Base-by-base conservation (phyloP, 92 coral and sea anemone genomes). In the Palythoa heliodiscus region DNA sequence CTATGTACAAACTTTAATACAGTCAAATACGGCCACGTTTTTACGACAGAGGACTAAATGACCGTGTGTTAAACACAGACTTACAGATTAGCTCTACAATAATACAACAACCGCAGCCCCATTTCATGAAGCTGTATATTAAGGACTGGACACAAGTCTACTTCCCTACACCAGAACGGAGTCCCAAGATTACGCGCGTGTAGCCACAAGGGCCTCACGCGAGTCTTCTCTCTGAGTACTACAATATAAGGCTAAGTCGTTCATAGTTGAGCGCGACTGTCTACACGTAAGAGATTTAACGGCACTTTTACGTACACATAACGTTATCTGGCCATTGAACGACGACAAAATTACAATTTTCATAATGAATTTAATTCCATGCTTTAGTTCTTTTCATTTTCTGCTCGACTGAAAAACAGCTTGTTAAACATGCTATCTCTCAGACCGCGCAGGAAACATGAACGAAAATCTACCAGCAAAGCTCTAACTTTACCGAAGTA, bases 1-100 rank as follows among this genome's bases (percentile, higher is more conserved):
- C 81, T 92, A 90, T 93, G 91, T 93, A 93, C 95, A 93, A 93
- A 93, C 89, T 93, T 92, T 90, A 90, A 87, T 93, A 84, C 92
- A 93, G 89, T 91, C 91, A 93, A 86, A 86, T 90, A 93, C 93
- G 91, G 94, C 96, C 94, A 87, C 92, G 83, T 91, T 92, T 93
- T 89, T 83, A 89, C 82, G 90, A 70, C 92, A 87, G 87, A 82
- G 93, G 92, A 93, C 95, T 91, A 91, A 86, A 86, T 88, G 88
- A 86, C 88, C 87, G 82, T 86, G 92, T 90, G 90, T 86, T 71
- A 52, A 83, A 90, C 91, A 93, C 87, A 87, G 86, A 89, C 89
- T 82, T 88, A 69, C 89, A 87, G 94, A 89, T 91, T 87, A 89
- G 91, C 81, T 91, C 95, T 82, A 93, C 87, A 76, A 87, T 13